Evolutionary conservation across 1,140 invertebrate species (phyloP).

Genomic region (Popillia japonica): DNA sequence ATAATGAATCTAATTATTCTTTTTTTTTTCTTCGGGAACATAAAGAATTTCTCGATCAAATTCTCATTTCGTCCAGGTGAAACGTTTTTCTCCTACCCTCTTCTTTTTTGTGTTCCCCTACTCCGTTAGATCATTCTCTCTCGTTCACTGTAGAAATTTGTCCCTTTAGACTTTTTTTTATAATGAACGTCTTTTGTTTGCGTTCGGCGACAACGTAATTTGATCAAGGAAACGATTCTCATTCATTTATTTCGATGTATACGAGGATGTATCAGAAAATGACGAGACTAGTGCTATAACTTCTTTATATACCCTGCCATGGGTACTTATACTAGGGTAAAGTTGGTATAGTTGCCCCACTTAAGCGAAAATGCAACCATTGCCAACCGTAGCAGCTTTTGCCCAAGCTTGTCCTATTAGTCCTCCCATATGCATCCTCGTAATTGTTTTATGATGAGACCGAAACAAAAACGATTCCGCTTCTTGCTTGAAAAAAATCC

Average conservation of each 20-base stretch:
- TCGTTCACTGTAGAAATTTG: background rate
- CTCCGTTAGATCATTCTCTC: background rate
- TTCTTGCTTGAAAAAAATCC: background rate
- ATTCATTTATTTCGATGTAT: too few species aligned
- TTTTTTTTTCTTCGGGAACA: background rate
- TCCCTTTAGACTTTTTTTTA: background rate
- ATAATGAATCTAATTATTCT: background rate
- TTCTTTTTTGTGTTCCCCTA: background rate
- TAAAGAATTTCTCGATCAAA: background rate
- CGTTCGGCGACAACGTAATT: background rate
- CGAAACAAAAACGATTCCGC: too few species aligned
- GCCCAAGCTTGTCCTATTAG: background rate
- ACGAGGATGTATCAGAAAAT: too few species aligned
- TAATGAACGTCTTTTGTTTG: background rate
- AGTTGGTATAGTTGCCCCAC: too few species aligned
- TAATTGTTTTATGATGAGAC: too few species aligned
- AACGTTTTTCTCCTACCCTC: background rate
- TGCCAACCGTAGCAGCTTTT: background rate
- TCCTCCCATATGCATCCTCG: background rate
- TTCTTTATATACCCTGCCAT: too few species aligned
- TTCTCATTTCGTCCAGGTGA: slow-evolving; percentile 2
- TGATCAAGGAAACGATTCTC: background rate
- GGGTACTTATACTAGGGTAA: too few species aligned
- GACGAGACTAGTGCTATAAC: too few species aligned
- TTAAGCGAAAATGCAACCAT: too few species aligned